Evolutionary conservation across 92 coral and sea anemone genomes (phyloP).

Genomic region (Pocillopora grandis): DNA sequence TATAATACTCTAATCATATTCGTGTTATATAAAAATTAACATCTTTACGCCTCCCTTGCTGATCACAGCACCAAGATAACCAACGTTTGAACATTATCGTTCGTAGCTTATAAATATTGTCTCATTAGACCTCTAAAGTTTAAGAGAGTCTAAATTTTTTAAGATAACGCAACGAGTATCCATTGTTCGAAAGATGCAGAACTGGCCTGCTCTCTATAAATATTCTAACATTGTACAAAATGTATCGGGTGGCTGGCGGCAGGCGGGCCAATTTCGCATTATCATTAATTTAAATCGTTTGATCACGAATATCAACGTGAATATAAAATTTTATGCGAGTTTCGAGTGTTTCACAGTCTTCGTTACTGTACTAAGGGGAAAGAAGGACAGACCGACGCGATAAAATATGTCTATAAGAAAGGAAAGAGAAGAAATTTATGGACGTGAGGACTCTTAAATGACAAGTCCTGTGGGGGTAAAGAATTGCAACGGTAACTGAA

Average conservation of each 20-base stretch:
- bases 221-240: constrained; percentile 2
- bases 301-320: neutral
- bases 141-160: neutral
- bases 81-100: neutral
- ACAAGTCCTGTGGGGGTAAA: too few relatives aligned
- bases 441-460: too few relatives aligned
- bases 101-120: neutral
- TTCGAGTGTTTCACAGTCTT: neutral
- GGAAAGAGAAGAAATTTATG: too few relatives aligned
- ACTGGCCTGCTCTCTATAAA: neutral
- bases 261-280: neutral
- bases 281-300: neutral
- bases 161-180: neutral
- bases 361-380: too few relatives aligned
- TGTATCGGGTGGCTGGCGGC: neutral
- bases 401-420: neutral
- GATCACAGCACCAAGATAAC: neutral
- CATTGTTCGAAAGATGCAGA: neutral
- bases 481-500: too few relatives aligned
- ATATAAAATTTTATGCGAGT: neutral
- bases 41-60: neutral
- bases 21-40: neutral
- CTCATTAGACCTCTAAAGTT: neutral
- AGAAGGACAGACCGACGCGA: too few relatives aligned
- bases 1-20: neutral